Evolutionary conservation across 2,888 invertebrate genomes (phyloP).

Genomic region (Taphrorychus bicolor): DNA sequence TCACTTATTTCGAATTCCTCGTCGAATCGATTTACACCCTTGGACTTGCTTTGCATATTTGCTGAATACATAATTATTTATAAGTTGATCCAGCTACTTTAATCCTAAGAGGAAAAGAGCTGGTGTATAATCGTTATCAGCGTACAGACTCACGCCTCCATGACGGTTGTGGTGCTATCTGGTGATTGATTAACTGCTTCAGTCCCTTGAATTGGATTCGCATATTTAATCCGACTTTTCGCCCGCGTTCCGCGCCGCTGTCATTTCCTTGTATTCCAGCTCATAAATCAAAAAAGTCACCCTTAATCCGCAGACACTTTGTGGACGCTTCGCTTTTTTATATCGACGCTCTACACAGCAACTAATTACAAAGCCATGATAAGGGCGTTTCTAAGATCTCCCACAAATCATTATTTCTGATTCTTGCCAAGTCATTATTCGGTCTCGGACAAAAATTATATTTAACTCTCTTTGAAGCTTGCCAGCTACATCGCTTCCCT

Average conservation of each 20-base stretch:
- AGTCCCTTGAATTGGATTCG: conserved; percentile 59
- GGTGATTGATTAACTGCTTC: conserved; percentile 60
- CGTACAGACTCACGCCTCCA: conserved; percentile 30
- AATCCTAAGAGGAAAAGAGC: conserved; percentile 13
- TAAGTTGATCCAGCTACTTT: background rate
- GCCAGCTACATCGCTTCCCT: conserved; percentile 39
- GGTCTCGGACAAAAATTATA: conserved; percentile 40
- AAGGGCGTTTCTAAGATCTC: conserved; percentile 54
- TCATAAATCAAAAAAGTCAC: conserved; percentile 60
- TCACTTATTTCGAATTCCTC: too few species aligned
- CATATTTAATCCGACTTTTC: conserved; percentile 58
- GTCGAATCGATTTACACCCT: too few species aligned
- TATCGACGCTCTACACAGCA: conserved; percentile 52
- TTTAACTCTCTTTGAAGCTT: conserved; percentile 42
- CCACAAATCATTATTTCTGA: conserved; percentile 48
- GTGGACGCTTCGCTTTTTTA: conserved; percentile 53
- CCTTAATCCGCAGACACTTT: conserved; percentile 56
- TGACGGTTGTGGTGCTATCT: conserved; percentile 40
- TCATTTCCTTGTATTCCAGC: conserved; percentile 55
- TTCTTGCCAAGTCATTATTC: conserved; percentile 44
- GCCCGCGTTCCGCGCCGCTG: conserved; percentile 49
- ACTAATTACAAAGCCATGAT: conserved; percentile 59
- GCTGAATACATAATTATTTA: too few species aligned
- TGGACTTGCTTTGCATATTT: too few species aligned
- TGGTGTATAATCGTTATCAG: conserved; percentile 33